Evolutionary conservation across 1,140 invertebrate species (phyloP), one percentile per base, ranked within the genome.

Genomic region (Drosophila biarmipes): DNA sequence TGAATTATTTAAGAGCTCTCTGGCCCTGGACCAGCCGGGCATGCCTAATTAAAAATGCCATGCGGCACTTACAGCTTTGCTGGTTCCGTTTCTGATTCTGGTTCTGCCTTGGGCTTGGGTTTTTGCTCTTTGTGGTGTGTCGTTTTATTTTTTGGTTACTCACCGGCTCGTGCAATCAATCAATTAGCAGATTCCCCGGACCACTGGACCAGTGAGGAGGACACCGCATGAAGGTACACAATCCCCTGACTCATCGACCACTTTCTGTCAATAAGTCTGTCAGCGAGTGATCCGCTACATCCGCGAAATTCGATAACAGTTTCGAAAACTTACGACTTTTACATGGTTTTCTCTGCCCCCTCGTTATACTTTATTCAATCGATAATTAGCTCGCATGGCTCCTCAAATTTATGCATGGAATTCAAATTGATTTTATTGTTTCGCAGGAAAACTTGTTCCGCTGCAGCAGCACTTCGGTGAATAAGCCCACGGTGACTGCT

Each of bases 381-480:
- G 76, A 84, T 77, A 89, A 87, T 87, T 89, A 89, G 73, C 84
- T 14, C 19, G 45, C 61, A 62, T 46, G 66, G 53, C 48, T 38
- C 19, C 35, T 55, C 40, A 77, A 85, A 80, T 91, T 91, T 86
- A 91, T 91, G 89, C 59, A 64, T 69, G 62, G 74, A 79, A 82
- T 89, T 77, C 73, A 79, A 82, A 91, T 61, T 90, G 73, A 91
- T 89, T 79, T 90, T 91, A 86, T 67, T 82, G 89, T 74, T 91
- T 90, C 87, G 56, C 51, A 45, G 46, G 80, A 87, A 81, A 72
- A 56, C 31, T 52, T 53, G 59, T 56, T 63, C 78, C 19, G 14
- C 57, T 37, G 21, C 45, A 46, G 42, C 52, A 34, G 51, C 71
- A 37, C 27, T 61, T 37, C 45, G 46, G 46, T 54, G 76, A 74